Conservation (phyloP, 2,113 vertebrate species). For the Bombycilla garrulus region DNA sequence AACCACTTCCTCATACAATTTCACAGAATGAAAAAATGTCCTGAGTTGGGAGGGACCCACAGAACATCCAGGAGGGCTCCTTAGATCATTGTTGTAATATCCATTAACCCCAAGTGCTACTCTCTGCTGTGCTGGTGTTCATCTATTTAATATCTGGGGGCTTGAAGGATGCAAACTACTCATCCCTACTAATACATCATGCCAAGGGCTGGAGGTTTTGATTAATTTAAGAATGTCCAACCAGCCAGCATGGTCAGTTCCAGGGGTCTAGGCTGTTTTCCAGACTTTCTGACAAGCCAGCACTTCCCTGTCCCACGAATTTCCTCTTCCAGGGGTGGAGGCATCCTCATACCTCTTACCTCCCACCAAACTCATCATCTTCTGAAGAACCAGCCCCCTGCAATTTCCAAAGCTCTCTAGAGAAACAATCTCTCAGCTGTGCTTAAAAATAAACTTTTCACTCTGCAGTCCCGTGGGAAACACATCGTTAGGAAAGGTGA, state of each 20-base stretch:
- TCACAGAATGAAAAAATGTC: not conserved
- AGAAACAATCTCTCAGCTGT: not conserved
- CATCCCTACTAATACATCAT: not conserved
- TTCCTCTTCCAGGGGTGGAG: not conserved
- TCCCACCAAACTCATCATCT: not conserved
- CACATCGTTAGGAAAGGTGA: not conserved
- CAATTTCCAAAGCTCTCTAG: not conserved
- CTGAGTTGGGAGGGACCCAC: not conserved
- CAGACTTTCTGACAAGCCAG: not conserved
- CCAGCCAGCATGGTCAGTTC: not conserved
- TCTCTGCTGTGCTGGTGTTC: not conserved
- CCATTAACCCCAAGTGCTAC: not conserved
- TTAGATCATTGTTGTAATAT: not conserved
- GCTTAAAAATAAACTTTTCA: conserved; percentile 40
- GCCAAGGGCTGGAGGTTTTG: not conserved
- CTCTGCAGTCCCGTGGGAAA: not conserved
- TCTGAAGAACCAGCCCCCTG: not conserved
- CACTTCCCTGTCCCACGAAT: not conserved
- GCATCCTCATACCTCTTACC: not conserved
- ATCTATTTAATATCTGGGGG: not conserved
- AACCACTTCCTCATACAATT: not conserved
- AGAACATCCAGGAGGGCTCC: not conserved
- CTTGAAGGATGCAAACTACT: not conserved
- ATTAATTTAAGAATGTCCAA: not conserved
- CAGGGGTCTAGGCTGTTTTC: not conserved